phyloP scores from a whole-genome alignment of 2,113 vertebrate species.

The Erythrolamprus reginae region DNA sequence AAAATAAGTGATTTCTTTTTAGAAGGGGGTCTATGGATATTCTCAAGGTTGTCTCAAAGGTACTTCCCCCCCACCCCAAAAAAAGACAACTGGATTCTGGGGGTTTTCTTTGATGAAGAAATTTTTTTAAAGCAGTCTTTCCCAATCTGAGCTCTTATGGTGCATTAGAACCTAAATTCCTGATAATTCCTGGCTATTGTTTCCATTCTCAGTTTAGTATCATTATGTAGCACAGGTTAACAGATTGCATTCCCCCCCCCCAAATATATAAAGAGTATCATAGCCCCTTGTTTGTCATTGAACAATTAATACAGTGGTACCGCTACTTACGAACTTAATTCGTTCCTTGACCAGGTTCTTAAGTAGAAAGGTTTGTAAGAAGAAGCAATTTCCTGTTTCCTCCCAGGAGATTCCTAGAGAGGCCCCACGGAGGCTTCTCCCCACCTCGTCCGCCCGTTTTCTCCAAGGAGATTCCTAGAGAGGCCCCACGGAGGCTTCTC shows the following conservation, averaged over 20 bases:
- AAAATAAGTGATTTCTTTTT: not conserved
- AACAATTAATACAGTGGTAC: no score
- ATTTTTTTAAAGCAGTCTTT: not conserved
- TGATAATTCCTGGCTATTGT: not conserved
- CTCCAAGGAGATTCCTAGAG: no score
- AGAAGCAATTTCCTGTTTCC: no score
- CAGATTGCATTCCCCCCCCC: not conserved
- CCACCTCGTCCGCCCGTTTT: no score
- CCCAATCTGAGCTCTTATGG: not conserved
- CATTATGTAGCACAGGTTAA: not conserved
- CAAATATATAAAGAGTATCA: not conserved
- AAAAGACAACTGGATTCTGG: not conserved
- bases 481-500: no score
- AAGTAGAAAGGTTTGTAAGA: no score
- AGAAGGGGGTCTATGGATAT: not conserved
- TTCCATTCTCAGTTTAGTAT: not conserved
- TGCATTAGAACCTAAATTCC: not conserved
- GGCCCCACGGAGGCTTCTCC: no score
- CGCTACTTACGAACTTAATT: no score
- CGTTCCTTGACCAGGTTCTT: no score
- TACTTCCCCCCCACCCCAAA: not conserved
- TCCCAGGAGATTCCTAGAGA: no score
- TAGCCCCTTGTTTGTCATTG: not conserved
- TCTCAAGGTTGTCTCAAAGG: not conserved
- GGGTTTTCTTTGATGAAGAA: not conserved